These are phyloP conservation scores for Apostichopus parvimensis DNA, from an alignment of 35 echinoderm and acorn worm genomes.

Conservation along the genomic window DNA sequence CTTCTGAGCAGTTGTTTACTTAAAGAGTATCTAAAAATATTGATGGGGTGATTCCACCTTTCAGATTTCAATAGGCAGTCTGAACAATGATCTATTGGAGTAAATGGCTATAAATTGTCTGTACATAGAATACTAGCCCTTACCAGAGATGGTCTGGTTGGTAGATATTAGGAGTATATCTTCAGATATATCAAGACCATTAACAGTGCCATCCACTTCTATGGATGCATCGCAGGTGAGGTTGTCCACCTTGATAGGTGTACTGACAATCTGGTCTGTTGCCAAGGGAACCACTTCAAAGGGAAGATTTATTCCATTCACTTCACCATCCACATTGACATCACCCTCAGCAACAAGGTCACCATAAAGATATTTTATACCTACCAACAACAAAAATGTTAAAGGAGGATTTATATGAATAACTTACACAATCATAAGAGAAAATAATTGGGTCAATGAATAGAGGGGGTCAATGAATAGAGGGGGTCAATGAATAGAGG, in stretches of 20 bases:
- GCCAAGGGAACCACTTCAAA: constrained; percentile 44
- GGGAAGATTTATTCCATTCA: constrained; percentile 56
- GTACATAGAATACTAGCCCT: neutral
- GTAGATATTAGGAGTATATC: constrained; percentile 45
- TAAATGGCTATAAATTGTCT: neutral
- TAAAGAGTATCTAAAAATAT: too few relatives aligned
- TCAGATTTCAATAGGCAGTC: too few relatives aligned
- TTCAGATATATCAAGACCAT: constrained; percentile 66
- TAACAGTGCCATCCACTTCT: constrained; percentile 46
- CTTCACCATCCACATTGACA: neutral
- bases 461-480: too few relatives aligned
- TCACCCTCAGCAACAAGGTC: neutral
- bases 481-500: too few relatives aligned
- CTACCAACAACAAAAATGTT: neutral
- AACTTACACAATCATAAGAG: too few relatives aligned
- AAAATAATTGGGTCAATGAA: too few relatives aligned
- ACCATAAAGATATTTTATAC: neutral
- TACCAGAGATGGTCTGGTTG: constrained; percentile 62
- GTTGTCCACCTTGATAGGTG: constrained; percentile 16
- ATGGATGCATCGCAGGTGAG: constrained; percentile 37
- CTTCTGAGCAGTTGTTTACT: too few relatives aligned
- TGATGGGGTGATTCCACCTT: too few relatives aligned
- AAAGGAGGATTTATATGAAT: too few relatives aligned
- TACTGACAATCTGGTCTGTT: constrained; percentile 44
- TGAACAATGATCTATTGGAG: too few relatives aligned